Base-by-base conservation (phyloP, 1,140 invertebrate species). In the Pseudomyrmex sp. region DNA sequence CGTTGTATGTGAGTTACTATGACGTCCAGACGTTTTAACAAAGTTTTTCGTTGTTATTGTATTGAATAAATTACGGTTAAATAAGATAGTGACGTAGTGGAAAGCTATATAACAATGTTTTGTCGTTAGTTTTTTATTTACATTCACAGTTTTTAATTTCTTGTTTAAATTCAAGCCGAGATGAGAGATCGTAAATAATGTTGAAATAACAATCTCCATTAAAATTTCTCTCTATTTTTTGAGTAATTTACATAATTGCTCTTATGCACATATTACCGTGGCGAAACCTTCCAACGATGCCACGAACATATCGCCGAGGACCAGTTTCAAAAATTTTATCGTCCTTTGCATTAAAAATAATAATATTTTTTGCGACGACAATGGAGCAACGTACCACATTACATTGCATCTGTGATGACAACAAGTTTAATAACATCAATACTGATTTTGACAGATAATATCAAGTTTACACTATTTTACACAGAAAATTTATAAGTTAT, bases 41-140 rank as follows among this genome's bases (percentile, higher is more conserved):
- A 58, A 35, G 35, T 35, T 4, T 59, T 23, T 44, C 10, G n/a
- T 56, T 4, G 7, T 4, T 70, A 52, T 70, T 72, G 44, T 26
- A 70, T 5, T 20, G 79, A 82, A 61, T 62, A 82, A 50, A 82
- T n/a, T 58, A 73, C 15, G n/a, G 80, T 80, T 7, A 87, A 70
- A 23, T 83, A 88, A 35, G 86, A 88, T 20, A 86, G 52, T 10
- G 84, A 66, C 10, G 63, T 80, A n/a, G 74, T 88, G 1, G 44
- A 35, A n/a, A 88, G 69, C 86, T 88, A 63, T 85, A 18, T 85
- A 18, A n/a, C 72, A 58, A 12, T 61, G 65, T 10, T 73, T 83
- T n/a, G 26, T 35, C 2, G 26, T 69, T 26, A 35, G 35, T 82
- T 74, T 76, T 76, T 63, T 68, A 66, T 76, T 76, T 76, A n/a